These are phyloP conservation scores for Dryoscopus gambensis DNA, from an alignment of 2,113 vertebrate genomes.

Conservation along the genomic window DNA sequence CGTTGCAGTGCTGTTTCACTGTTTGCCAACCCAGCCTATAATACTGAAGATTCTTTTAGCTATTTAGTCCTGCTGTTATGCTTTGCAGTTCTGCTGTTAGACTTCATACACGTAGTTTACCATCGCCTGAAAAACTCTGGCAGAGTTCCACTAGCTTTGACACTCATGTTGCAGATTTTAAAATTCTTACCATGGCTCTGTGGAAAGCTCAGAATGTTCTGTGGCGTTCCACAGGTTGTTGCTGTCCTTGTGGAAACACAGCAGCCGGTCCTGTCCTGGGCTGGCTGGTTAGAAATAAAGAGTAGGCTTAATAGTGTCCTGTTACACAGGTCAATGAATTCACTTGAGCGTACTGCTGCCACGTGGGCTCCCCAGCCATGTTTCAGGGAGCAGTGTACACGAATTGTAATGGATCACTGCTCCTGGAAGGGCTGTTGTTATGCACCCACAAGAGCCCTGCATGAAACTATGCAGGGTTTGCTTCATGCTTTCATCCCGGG, in stretches of 20 bases:
- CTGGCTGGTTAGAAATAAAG: neutral
- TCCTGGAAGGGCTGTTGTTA: neutral
- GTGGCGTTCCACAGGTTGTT: neutral
- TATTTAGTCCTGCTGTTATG: neutral
- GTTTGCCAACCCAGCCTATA: neutral
- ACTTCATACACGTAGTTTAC: accelerated
- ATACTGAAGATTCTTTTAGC: neutral
- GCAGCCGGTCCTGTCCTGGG: neutral
- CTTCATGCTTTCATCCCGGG: neutral
- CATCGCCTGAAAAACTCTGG: neutral
- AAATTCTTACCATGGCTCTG: neutral
- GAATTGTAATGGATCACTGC: neutral
- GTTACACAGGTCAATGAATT: neutral
- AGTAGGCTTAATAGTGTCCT: neutral
- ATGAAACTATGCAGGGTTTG: neutral
- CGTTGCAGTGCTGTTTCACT: neutral
- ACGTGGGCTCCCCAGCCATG: neutral
- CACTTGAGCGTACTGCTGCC: neutral
- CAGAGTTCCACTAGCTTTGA: neutral
- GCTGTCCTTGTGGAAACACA: neutral
- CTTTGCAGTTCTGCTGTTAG: neutral
- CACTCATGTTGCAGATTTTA: neutral
- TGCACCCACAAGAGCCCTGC: neutral
- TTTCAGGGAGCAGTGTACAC: neutral
- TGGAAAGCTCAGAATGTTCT: neutral